These are phyloP conservation scores for Cinara cedri DNA, from an alignment of 2,888 invertebrate genomes.

Conservation along the genomic window DNA sequence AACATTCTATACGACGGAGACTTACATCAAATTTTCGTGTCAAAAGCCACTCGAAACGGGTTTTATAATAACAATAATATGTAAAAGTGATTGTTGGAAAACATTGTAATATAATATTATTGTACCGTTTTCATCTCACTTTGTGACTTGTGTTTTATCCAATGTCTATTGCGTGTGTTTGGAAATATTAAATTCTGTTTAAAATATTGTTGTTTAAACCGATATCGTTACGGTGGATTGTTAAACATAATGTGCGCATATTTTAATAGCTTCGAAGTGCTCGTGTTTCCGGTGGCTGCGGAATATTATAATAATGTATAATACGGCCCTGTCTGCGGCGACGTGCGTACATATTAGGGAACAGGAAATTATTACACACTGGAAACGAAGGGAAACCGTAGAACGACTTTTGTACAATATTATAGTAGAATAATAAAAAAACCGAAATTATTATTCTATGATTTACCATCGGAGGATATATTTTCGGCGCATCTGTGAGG, in stretches of 20 bases:
- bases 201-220: not conserved
- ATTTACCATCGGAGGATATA: too few species aligned
- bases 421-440: not conserved
- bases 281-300: not conserved
- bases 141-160: too few species aligned
- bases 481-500: too few species aligned
- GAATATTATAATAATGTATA: slow-evolving; percentile 21
- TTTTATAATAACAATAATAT: too few species aligned
- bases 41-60: too few species aligned
- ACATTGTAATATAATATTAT: too few species aligned
- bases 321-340: not conserved
- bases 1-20: too few species aligned
- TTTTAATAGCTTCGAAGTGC: slow-evolving; percentile 42
- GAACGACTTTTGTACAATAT: not conserved
- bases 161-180: not conserved
- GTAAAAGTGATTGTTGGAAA: too few species aligned
- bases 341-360: not conserved
- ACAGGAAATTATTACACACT: slow-evolving; percentile 12
- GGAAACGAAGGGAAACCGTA: not conserved
- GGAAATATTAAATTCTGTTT: slow-evolving; percentile 31
- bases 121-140: too few species aligned
- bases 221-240: slow-evolving; percentile 13
- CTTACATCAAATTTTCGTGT: too few species aligned
- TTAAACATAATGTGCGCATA: slow-evolving; percentile 24
- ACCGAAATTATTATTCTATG: too few species aligned